A percentile compares a stretch with the other conserved stretches of the same genome.
Evolutionary conservation across 1,140 invertebrate genomes (phyloP).

Genomic region (Drosophila mojavensis): DNA sequence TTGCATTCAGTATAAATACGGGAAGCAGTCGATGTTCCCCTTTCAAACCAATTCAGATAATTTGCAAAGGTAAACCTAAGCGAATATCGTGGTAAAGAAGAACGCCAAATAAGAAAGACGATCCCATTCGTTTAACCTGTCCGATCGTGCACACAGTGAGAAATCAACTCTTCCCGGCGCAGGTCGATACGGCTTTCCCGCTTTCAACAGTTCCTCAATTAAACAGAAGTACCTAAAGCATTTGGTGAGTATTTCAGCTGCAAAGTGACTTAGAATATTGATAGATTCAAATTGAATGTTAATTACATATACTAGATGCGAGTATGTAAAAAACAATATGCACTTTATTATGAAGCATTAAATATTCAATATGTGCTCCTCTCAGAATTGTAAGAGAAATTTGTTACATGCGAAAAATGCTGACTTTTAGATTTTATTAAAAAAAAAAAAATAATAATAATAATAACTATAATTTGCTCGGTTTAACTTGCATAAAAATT

Average conservation of each 20-base stretch:
- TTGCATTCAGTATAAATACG: constrained; percentile 21
- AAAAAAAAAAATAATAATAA: too few species aligned
- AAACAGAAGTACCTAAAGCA: not conserved
- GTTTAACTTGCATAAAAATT: too few species aligned
- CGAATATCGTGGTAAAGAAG: not conserved
- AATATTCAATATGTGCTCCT: not conserved
- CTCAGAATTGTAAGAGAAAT: not conserved
- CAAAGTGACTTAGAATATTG: not conserved
- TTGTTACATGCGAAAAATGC: not conserved
- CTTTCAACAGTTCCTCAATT: not conserved
- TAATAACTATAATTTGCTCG: too few species aligned
- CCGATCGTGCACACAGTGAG: not conserved
- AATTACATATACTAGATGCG: not conserved
- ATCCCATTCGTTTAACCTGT: not conserved
- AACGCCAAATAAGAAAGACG: not conserved
- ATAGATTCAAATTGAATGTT: not conserved
- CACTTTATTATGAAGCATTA: not conserved
- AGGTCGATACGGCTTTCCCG: not conserved
- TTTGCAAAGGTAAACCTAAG: not conserved
- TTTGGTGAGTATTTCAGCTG: not conserved
- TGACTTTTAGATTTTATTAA: too few species aligned
- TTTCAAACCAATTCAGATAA: constrained; percentile 1
- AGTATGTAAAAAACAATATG: not conserved
- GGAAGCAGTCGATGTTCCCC: not conserved
- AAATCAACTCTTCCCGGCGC: not conserved